Evolutionary conservation across 2,797 vertebrate genomes (phyloP).

Genomic region (Xenops minutus): DNA sequence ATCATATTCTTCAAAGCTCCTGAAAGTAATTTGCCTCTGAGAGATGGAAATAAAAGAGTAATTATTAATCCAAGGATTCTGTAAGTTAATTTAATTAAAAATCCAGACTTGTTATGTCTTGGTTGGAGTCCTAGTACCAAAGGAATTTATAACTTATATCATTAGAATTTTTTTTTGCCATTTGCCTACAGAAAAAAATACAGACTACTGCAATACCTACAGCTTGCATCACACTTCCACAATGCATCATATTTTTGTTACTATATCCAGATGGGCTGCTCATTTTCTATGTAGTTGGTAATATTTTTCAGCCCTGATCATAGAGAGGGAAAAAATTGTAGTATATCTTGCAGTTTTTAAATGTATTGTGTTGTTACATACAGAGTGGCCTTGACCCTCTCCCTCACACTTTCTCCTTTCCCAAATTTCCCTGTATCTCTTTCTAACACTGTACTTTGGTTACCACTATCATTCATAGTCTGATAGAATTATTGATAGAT

Average conservation of each 20-base stretch:
- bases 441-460: not conserved
- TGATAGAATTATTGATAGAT: not conserved
- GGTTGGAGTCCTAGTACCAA: not conserved
- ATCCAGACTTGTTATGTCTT: not conserved
- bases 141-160: constrained; percentile 24
- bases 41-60: not conserved
- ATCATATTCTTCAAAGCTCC: not conserved
- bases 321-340: not conserved
- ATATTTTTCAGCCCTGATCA: not conserved
- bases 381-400: not conserved
- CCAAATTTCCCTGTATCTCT: not conserved
- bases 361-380: not conserved
- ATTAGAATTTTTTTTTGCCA: not conserved
- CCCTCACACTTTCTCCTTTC: not conserved
- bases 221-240: not conserved
- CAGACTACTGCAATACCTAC: not conserved
- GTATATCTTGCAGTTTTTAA: not conserved
- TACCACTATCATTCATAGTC: not conserved
- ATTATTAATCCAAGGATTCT: constrained; percentile 18
- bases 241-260: not conserved
- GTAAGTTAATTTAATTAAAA: constrained; percentile 32
- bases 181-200: not conserved
- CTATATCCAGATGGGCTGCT: not conserved
- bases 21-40: not conserved
- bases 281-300: not conserved